Percentiles rank a stretch among this genome's conserved stretches.
Conservation (phyloP, 2,888 invertebrate species). For the Drosophila stalkeri region DNA sequence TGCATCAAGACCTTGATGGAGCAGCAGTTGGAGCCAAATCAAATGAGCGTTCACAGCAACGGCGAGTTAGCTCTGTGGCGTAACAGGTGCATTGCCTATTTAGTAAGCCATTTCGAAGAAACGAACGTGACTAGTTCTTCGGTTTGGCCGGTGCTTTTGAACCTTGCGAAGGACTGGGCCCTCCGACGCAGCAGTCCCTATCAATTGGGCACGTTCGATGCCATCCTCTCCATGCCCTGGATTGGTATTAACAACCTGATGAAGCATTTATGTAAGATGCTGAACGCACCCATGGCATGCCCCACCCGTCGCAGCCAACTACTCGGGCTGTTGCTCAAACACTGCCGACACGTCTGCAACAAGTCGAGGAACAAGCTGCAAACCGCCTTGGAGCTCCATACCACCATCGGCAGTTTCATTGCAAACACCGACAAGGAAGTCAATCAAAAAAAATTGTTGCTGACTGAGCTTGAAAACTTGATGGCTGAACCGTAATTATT, state of each 20-base stretch:
- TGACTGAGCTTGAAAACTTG: background rate
- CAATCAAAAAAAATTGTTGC: slow-evolving; percentile 11
- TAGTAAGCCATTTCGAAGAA: slow-evolving; percentile 44
- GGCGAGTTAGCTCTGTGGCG: slow-evolving; percentile 29
- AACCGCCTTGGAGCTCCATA: too few relatives aligned
- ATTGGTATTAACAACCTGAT: slow-evolving; percentile 31
- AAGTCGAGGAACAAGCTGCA: too few relatives aligned
- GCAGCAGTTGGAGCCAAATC: too few relatives aligned
- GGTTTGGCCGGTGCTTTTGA: slow-evolving; percentile 35
- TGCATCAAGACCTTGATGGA: slow-evolving; percentile 40
- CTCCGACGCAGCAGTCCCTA: slow-evolving; percentile 23
- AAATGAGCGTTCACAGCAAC: too few relatives aligned
- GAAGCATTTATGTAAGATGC: slow-evolving; percentile 14
- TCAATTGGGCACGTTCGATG: slow-evolving; percentile 42
- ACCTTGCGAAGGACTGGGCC: slow-evolving; percentile 44
- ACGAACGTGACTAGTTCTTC: background rate
- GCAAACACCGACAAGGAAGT: slow-evolving; percentile 15
- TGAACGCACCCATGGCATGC: slow-evolving; percentile 21
- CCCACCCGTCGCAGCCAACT: slow-evolving; percentile 45
- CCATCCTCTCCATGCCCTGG: slow-evolving; percentile 41
- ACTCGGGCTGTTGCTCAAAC: slow-evolving; percentile 36
- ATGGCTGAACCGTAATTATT: too few relatives aligned
- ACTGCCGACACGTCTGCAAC: slow-evolving; percentile 18
- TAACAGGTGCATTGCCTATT: slow-evolving; percentile 47
- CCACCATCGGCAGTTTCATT: background rate